Conservation (phyloP, 1,140 invertebrate genomes). For the Portunus trituberculatus region DNA sequence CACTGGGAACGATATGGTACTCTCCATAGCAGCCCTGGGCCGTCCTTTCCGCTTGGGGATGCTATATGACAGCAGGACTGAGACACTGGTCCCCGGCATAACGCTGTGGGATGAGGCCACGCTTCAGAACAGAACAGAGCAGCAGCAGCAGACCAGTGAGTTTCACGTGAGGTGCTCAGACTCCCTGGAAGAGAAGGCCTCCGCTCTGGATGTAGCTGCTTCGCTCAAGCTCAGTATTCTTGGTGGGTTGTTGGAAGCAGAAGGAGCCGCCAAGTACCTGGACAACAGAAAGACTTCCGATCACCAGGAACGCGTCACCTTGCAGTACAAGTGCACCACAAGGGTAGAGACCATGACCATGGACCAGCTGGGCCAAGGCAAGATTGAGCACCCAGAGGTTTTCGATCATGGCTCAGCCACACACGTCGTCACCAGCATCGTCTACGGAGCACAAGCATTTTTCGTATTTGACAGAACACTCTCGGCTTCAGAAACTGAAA, state of each 20-base stretch:
- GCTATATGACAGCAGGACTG: constrained; percentile 50
- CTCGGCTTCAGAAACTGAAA: background rate
- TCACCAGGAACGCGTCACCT: constrained; percentile 40
- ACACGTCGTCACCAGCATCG: constrained; percentile 56
- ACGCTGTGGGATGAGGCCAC: constrained; percentile 45
- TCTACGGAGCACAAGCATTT: constrained; percentile 52
- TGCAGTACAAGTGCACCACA: constrained; percentile 66
- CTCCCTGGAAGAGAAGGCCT: constrained; percentile 51
- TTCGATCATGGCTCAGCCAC: constrained; percentile 50
- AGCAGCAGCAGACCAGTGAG: background rate
- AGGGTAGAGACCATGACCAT: constrained; percentile 30
- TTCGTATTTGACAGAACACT: constrained; percentile 48
- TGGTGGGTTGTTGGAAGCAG: constrained; percentile 21
- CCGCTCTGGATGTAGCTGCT: constrained; percentile 24
- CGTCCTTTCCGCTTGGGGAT: constrained; percentile 46
- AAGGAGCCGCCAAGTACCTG: constrained; percentile 52
- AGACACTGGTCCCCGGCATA: background rate
- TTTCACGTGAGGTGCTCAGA: constrained; percentile 26
- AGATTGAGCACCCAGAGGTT: background rate
- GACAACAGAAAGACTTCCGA: constrained; percentile 39
- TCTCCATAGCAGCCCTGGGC: constrained; percentile 26
- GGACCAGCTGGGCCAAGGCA: constrained; percentile 39
- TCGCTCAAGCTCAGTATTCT: constrained; percentile 44
- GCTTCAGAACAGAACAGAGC: background rate
- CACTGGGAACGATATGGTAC: background rate